Evolutionary conservation across 2,888 invertebrate genomes (phyloP).

Genomic region (Cryptocephalus primarius): DNA sequence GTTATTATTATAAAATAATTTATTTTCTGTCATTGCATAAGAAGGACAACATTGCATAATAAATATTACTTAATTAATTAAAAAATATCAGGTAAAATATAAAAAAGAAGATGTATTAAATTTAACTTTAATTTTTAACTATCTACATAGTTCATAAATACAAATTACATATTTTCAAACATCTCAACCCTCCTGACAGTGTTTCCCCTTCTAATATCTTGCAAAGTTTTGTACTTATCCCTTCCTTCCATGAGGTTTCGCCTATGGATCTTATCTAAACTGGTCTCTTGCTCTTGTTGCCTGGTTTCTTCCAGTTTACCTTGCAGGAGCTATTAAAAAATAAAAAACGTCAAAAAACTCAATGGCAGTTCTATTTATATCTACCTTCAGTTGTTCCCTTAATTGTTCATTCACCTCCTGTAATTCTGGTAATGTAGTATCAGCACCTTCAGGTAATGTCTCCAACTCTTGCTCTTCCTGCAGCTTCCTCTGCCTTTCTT

Average conservation of each 20-base stretch:
- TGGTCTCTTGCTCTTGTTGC: conserved; percentile 26
- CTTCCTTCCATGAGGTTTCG: conserved; percentile 29
- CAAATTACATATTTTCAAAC: conserved; percentile 32
- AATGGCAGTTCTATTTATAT: background rate
- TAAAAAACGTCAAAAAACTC: background rate
- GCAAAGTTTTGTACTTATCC: conserved; percentile 33
- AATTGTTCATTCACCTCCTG: conserved; percentile 29
- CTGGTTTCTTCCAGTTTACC: conserved; percentile 26
- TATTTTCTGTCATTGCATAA: no score
- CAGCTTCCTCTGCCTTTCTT: conserved; percentile 12
- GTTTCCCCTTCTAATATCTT: conserved; percentile 33
- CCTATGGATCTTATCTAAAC: conserved; percentile 31
- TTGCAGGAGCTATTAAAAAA: conserved; percentile 25
- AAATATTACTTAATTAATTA: background rate
- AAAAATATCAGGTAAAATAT: background rate
- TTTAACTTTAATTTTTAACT: background rate
- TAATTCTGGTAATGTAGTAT: conserved; percentile 27
- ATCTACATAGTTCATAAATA: background rate
- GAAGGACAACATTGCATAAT: background rate
- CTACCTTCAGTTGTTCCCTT: conserved; percentile 29
- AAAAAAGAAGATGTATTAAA: no score
- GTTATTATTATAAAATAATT: no score
- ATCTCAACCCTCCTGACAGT: conserved; percentile 33
- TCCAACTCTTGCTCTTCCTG: conserved; percentile 21
- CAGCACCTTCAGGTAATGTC: conserved; percentile 23